Percentiles rank a stretch among this genome's conserved stretches.
Evolutionary conservation across 2,888 invertebrate genomes (phyloP).

Genomic region (Nephrotoma guestfalica): DNA sequence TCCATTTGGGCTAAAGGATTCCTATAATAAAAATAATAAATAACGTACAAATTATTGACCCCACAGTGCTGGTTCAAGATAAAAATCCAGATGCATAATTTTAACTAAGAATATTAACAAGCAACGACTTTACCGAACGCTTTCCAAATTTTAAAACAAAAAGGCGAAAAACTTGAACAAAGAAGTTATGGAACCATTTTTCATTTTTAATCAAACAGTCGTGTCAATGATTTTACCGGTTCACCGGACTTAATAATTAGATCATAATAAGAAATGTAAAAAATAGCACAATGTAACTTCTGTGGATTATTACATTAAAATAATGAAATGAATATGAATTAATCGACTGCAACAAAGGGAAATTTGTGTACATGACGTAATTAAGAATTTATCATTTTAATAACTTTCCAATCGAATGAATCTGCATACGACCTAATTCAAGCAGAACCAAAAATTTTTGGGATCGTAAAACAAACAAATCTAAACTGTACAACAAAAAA

Average conservation of each 20-base stretch:
- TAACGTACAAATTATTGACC: neutral
- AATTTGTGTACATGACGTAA: neutral
- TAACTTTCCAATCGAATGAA: neutral
- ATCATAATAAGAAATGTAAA: too few species aligned
- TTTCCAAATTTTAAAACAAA: too few species aligned
- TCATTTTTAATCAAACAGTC: too few species aligned
- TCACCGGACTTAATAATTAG: too few species aligned
- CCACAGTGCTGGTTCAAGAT: too few species aligned
- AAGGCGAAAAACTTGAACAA: too few species aligned
- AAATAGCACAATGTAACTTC: neutral
- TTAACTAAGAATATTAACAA: too few species aligned
- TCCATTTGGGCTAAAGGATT: conserved; percentile 98
- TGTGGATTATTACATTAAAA: neutral
- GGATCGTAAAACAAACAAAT: neutral
- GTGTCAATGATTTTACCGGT: too few species aligned
- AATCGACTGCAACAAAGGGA: neutral
- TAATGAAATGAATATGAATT: neutral
- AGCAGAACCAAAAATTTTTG: neutral
- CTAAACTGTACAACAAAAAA: neutral
- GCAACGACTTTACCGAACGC: too few species aligned
- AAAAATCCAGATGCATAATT: too few species aligned
- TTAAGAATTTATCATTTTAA: neutral
- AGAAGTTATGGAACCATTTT: too few species aligned
- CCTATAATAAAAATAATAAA: conserved; percentile 35
- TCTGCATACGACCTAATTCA: neutral